Base-by-base conservation (phyloP, 2,113 vertebrate species). In the Sphyrna mokarran region DNA sequence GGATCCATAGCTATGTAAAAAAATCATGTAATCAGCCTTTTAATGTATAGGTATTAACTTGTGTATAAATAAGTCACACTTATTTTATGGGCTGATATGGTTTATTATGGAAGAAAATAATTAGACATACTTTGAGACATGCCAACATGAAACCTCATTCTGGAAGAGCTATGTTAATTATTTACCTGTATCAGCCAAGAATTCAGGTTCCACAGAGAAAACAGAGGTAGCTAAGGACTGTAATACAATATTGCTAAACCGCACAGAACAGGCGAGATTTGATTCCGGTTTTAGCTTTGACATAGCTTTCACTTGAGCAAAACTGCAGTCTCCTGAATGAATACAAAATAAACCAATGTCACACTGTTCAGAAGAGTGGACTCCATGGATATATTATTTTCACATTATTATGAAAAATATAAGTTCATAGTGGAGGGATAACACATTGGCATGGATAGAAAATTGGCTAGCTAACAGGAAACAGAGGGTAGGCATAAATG, bases 161-260 rank as follows among this genome's bases (percentile, higher is more conserved):
- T 72, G 70, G 40, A 72, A 95, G 69, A 72, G 37, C 23, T 54
- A 54, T 33, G 7, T 54, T 23, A 95, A 68, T 72, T 29, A 54
- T 54, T 54, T 87, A 97, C 97, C 97, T 97, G 96, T 96, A 26
- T 97, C 96, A 20, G 96, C 3, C 76, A 96, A 97, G 96, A 97
- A 97, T 1, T 94, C 96, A 0, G 97, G 63, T 3, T 7, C 96
- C 66, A 97, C 83, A 0, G 96, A 96, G 37, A 97, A 97, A 58
- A 97, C 90, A 37, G 96, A 96, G 61, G 95, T 96, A 1, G 97
- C 97, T 70, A 96, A 96, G 33, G 97, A 96, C 70, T 96, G 96
- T 9, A 96, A 68, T 68, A 95, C 4, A 1, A 96, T 96, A 95
- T 97, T 96, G 95, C 96, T 97, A 96, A 97, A 98, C 95, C 97